phyloP scores from a whole-genome alignment of 1,140 invertebrate species.

The Drosophila seguyi region DNA sequence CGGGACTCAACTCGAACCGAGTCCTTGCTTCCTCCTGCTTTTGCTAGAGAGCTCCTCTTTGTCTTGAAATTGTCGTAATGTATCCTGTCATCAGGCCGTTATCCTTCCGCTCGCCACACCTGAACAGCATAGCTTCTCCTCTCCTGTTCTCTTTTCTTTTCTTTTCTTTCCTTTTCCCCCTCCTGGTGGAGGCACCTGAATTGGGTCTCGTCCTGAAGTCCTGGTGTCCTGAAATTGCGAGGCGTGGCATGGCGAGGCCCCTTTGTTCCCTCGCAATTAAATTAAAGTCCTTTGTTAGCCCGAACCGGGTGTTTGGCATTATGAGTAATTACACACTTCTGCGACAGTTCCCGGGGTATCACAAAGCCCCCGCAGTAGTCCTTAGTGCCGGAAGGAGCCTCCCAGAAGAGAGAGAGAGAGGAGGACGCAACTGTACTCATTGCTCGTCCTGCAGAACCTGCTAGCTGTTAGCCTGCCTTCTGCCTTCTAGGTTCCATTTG shows the following conservation, averaged over 20 bases:
- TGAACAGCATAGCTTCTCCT: not conserved
- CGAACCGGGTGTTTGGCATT: constrained; percentile 48
- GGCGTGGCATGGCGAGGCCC: constrained; percentile 6
- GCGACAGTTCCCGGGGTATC: constrained; percentile 38
- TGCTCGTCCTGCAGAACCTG: not conserved
- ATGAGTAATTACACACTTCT: constrained; percentile 54
- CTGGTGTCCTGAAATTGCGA: constrained; percentile 2
- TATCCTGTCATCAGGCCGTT: constrained; percentile 58
- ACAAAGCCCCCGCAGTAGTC: constrained; percentile 22
- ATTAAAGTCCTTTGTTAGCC: constrained; percentile 49
- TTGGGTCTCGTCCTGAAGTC: not conserved
- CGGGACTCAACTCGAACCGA: not conserved
- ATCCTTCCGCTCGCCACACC: constrained; percentile 27
- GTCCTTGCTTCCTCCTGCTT: no score
- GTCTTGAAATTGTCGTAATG: constrained; percentile 48
- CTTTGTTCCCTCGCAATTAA: constrained; percentile 63
- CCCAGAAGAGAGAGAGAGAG: no score
- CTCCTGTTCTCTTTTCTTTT: not conserved
- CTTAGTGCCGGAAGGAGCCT: constrained; percentile 36
- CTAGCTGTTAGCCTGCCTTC: not conserved
- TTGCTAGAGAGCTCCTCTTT: constrained; percentile 20
- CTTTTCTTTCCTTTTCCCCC: no score
- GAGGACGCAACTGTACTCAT: constrained; percentile 7
- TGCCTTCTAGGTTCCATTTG: not conserved
- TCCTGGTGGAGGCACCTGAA: constrained; percentile 24